Evolutionary conservation across 2,888 invertebrate genomes (phyloP).

Genomic region (Osmoderma eremita): DNA sequence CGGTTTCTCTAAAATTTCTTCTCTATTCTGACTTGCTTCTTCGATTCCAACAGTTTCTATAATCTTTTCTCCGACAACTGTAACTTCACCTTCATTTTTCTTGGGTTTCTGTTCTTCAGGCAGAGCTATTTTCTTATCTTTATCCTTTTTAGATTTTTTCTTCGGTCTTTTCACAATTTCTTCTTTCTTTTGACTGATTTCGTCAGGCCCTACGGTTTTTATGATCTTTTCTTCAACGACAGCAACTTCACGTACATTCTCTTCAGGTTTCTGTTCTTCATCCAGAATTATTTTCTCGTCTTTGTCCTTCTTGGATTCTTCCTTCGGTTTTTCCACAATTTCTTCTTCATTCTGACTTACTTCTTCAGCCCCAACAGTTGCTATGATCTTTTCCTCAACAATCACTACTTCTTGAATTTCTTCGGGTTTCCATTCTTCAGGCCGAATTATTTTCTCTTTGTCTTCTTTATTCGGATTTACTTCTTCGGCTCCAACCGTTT

Average conservation of each 20-base stretch:
- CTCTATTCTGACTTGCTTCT: no score
- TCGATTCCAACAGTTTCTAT: background rate
- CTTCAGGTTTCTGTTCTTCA: slow-evolving; percentile 25
- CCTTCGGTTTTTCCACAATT: background rate
- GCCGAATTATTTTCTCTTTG: no score
- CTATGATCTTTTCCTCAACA: background rate
- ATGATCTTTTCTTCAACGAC: background rate
- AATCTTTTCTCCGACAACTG: no score
- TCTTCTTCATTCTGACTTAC: slow-evolving; percentile 1
- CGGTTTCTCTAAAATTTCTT: background rate
- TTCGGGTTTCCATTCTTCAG: slow-evolving; percentile 15
- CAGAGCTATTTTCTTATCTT: slow-evolving; percentile 22
- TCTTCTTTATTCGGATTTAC: no score
- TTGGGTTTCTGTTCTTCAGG: slow-evolving; percentile 40
- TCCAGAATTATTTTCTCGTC: slow-evolving; percentile 17
- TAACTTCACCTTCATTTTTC: no score
- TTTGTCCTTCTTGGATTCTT: slow-evolving; percentile 37
- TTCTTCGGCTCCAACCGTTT: background rate
- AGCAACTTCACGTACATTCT: no score
- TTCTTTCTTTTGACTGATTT: background rate
- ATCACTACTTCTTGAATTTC: background rate
- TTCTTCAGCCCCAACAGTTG: background rate
- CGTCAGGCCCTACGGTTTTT: background rate
- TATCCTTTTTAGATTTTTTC: slow-evolving; percentile 38
- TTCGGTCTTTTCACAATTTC: background rate